Base-by-base conservation (phyloP, 2,888 invertebrate species). In the Drosophila cognata region DNA sequence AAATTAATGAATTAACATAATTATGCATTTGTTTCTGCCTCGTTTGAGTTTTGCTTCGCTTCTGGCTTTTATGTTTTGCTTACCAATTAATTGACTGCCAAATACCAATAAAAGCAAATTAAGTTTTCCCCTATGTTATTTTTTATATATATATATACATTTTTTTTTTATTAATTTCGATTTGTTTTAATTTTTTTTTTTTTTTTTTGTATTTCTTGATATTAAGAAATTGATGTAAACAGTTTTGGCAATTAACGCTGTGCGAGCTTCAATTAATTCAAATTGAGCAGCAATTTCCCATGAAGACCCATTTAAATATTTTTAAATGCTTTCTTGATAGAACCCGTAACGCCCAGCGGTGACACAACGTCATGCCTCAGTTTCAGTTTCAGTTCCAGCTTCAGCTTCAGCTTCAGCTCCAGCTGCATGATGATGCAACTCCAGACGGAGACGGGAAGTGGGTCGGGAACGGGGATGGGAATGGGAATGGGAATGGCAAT, bases 1-100 rank as follows among this genome's bases (percentile, higher is more conserved):
- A 74, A 88, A 74, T 87, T 73, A 84, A 85, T 69, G 52, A 83
- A 85, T 88, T 81, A 74, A 77, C 85, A 88, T 88, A 85, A 88
- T 88, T 88, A 88, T 83, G 82, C 84, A 85, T 85, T 85, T 80
- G 43, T 62, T 67, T 63, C 55, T 74, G 74, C 25, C 71, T 80
- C 59, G 66, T 68, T 74, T 70, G 62, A 43, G 41, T 65, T 67
- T 51, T 16, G 28, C 35, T 38, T 13, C 28, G 28, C 13, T 29
- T 56, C 13, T 67, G 21, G 59, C 61, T 88, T 82, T 85, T 77
- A 84, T 88, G 85, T 74, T 88, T 88, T 84, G 88, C 80, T 84
- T 83, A 86, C 77, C 81, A 88, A 86, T 83, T 88, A 85, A 88
- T 81, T 85, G 79, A 55, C 71, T 74, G 56, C 58, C 87, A 55